phyloP scores from a whole-genome alignment of 2,113 vertebrate species.

The Lepisosteus osseus region DNA sequence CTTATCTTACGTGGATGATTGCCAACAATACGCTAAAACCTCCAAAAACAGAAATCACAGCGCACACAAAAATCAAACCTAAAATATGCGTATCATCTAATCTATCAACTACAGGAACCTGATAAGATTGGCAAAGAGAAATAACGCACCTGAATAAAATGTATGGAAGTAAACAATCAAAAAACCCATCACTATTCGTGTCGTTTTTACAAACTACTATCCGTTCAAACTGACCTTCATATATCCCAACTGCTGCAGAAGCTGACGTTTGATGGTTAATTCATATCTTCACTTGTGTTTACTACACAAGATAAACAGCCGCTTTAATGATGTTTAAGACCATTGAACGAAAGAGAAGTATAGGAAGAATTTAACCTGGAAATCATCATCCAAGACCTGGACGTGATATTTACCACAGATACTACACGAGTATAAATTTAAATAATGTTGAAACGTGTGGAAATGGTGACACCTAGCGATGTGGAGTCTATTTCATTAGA shows the following conservation, averaged over 20 bases:
- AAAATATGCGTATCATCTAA: too few species aligned
- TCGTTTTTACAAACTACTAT: constrained; percentile 5
- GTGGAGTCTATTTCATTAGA: too few species aligned
- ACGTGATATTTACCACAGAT: too few species aligned
- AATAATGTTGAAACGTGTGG: too few species aligned
- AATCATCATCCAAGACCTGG: too few species aligned
- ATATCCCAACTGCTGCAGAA: constrained; percentile 12
- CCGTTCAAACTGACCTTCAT: constrained; percentile 20
- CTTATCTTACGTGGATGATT: too few species aligned
- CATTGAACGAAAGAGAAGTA: neutral
- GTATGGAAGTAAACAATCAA: neutral
- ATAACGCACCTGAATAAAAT: neutral
- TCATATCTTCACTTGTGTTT: constrained; percentile 8
- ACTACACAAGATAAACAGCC: neutral
- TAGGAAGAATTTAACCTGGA: neutral
- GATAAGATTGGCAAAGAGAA: neutral
- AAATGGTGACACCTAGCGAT: too few species aligned
- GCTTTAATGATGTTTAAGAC: neutral
- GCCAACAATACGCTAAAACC: neutral
- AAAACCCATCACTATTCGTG: neutral
- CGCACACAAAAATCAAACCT: neutral
- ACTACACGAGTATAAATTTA: too few species aligned
- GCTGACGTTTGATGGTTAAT: neutral
- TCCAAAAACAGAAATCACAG: neutral
- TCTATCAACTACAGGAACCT: neutral